Evolutionary conservation across 2,113 vertebrate genomes (phyloP).

Genomic region (Syngnathus scovelli): DNA sequence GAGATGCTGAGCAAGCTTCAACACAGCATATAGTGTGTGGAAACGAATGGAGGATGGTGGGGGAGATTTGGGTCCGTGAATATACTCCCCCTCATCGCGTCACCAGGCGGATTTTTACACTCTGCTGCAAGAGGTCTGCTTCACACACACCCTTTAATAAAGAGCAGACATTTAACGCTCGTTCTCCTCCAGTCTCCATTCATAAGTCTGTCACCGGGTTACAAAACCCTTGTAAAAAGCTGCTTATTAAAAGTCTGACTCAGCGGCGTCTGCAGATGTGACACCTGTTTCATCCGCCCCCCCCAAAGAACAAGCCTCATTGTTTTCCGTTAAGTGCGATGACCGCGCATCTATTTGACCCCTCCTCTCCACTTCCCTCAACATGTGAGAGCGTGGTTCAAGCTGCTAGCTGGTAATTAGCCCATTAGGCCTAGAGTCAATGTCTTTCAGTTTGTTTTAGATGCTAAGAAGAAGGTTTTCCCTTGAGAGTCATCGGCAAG

Average conservation of each 20-base stretch:
- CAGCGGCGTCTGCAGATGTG: constrained; percentile 53
- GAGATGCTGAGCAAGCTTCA: constrained; percentile 54
- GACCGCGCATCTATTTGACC: constrained; percentile 9
- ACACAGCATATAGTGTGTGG: constrained; percentile 27
- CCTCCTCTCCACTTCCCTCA: neutral
- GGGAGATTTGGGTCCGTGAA: constrained; percentile 1
- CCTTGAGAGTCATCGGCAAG: constrained; percentile 30
- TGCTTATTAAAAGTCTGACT: constrained; percentile 55
- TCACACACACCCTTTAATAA: neutral
- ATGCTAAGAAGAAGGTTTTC: constrained; percentile 25
- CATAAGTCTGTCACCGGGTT: constrained; percentile 29
- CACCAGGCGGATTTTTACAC: neutral
- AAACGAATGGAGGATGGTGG: constrained; percentile 29
- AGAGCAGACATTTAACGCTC: constrained; percentile 15
- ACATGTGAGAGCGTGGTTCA: constrained; percentile 28
- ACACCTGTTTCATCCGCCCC: constrained; percentile 59
- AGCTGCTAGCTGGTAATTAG: constrained; percentile 51
- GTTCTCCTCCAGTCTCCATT: constrained; percentile 23
- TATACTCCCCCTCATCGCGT: neutral
- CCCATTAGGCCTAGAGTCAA: constrained; percentile 33
- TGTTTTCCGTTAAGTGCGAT: constrained; percentile 52
- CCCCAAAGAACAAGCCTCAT: constrained; percentile 45
- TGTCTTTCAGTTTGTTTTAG: constrained; percentile 58
- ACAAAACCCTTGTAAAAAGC: constrained; percentile 35
- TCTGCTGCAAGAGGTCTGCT: neutral